Conservation (phyloP, 2,797 vertebrate genomes). For the Hephaestus fuliginosus region DNA sequence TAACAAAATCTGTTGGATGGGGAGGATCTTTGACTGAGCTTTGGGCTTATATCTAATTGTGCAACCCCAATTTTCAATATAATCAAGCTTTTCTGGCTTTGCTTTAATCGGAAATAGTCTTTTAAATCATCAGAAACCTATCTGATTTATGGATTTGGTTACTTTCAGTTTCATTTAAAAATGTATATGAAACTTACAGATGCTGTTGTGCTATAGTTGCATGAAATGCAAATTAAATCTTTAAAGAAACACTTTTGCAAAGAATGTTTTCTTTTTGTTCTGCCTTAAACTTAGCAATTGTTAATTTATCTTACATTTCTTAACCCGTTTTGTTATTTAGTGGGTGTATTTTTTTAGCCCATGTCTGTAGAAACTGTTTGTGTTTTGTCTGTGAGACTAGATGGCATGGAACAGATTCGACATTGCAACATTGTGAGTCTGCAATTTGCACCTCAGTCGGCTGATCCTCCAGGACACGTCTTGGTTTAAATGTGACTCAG, state of each 20-base stretch:
- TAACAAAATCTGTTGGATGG: background rate
- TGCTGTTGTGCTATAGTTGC: background rate
- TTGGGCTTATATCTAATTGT: background rate
- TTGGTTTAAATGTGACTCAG: constrained; percentile 50
- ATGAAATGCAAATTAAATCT: background rate
- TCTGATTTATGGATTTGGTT: background rate
- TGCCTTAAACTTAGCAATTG: background rate
- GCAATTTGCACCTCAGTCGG: constrained; percentile 34
- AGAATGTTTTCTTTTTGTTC: background rate
- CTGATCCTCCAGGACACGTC: constrained; percentile 7
- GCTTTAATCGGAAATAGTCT: background rate
- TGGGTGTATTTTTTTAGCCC: background rate
- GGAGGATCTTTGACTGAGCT: background rate
- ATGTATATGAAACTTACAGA: background rate
- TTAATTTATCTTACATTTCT: background rate
- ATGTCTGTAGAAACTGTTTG: background rate
- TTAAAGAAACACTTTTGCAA: background rate
- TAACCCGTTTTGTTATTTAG: background rate
- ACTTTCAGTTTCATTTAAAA: background rate
- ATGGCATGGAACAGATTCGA: constrained; percentile 22
- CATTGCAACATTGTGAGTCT: background rate
- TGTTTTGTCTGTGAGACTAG: constrained; percentile 37
- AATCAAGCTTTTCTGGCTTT: background rate
- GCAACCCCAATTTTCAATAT: background rate
- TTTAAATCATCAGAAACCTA: background rate